Percentiles rank a stretch among this genome's conserved stretches.
These are phyloP conservation scores for Pitta sordida DNA, from an alignment of 2,113 vertebrate genomes.

Conservation along the genomic window DNA sequence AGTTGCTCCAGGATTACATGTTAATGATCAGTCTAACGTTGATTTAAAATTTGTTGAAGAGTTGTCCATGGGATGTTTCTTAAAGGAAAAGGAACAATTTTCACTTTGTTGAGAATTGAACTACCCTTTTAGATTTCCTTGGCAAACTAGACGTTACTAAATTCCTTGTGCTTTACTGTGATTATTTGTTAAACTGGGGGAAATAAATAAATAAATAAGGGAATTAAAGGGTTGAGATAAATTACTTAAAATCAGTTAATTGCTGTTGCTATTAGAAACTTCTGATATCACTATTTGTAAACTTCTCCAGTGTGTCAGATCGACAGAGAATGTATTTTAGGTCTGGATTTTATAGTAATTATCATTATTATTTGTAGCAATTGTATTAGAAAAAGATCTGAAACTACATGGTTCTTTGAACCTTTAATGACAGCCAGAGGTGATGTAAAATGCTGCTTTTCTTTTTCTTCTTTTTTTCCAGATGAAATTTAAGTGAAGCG, in stretches of 20 bases:
- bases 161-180: neutral
- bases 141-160: rapidly evolving
- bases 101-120: neutral
- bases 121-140: neutral
- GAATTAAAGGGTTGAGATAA: neutral
- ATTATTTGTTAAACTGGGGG: neutral
- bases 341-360: neutral
- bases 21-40: neutral
- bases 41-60: neutral
- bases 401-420: neutral
- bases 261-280: neutral
- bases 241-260: neutral
- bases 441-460: neutral
- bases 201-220: too few species aligned
- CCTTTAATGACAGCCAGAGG: neutral
- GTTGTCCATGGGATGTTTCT: rapidly evolving
- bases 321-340: neutral
- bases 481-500: neutral
- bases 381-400: neutral
- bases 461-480: neutral
- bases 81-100: neutral
- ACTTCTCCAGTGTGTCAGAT: neutral
- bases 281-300: neutral
- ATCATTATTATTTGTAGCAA: neutral
- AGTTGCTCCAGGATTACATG: neutral